A percentile compares a stretch with the other conserved stretches of the same genome.
These are phyloP conservation scores for Mallotus villosus DNA, from an alignment of 2,797 vertebrate genomes.

Conservation along the genomic window DNA sequence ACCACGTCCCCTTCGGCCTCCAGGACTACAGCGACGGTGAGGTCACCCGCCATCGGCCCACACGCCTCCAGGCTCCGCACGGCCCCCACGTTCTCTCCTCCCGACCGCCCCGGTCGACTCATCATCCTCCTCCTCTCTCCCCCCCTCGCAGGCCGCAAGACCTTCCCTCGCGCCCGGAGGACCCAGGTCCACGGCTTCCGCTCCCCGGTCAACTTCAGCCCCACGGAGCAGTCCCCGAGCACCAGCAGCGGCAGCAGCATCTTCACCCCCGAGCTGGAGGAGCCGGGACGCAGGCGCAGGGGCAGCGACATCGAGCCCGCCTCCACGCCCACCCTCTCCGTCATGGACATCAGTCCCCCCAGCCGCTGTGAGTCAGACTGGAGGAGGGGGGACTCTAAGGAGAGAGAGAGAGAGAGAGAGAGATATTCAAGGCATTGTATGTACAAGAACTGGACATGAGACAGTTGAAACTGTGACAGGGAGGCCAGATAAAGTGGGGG, in stretches of 20 bases:
- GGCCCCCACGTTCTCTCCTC: neutral
- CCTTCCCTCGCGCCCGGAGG: slow-evolving; percentile 93
- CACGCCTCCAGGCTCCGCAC: neutral
- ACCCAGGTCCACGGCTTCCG: slow-evolving; percentile 93
- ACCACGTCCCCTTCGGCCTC: slow-evolving; percentile 89
- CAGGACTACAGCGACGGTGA: slow-evolving; percentile 95
- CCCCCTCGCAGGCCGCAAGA: slow-evolving; percentile 86
- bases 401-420: no score
- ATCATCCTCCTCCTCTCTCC: slow-evolving; percentile 2
- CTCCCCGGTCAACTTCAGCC: slow-evolving; percentile 94
- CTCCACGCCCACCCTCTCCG: slow-evolving; percentile 78
- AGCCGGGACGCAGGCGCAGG: slow-evolving; percentile 84
- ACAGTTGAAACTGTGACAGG: no score
- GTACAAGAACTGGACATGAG: neutral
- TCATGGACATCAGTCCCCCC: slow-evolving; percentile 98
- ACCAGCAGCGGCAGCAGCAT: slow-evolving; percentile 96
- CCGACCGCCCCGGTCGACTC: no score
- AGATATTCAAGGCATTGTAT: neutral
- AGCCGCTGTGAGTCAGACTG: slow-evolving; percentile 88
- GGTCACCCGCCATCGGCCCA: slow-evolving; percentile 24
- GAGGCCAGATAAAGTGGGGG: no score
- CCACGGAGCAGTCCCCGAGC: slow-evolving; percentile 91
- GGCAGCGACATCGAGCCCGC: slow-evolving; percentile 95
- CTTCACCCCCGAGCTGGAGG: slow-evolving; percentile 91
- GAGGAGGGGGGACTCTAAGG: neutral